Base-by-base conservation (phyloP, 2,888 invertebrate genomes). In the Ischnus inquisitorius region DNA sequence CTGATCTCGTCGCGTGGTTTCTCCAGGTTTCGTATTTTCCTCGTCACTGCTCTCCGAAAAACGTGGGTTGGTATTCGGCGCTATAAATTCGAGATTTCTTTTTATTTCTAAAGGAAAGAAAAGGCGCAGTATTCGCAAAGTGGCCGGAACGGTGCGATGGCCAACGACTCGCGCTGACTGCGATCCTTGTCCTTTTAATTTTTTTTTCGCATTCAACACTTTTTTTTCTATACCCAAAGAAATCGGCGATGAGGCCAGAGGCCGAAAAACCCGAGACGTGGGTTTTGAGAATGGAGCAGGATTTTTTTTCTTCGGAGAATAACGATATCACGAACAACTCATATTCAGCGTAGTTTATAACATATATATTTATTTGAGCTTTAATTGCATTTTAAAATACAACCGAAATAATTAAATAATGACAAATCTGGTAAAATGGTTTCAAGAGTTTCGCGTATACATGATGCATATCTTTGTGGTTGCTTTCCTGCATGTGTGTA, bases 291-390 rank as follows among this genome's bases (percentile, higher is more conserved):
- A 48, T 14, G 46, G 22, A 25, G 41, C 41, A 71, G 72, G 60
- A 75, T 12, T 1, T 12, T 19, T 5, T n/a, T 46, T 54, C 22
- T 71, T 22, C 22, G 28, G 1, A 39, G 19, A 48, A 57, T 6
- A 84, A 80, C 77, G 75, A 81, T 74, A 64, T 65, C 14, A 77
- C 12, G 51, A 82, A 77, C 64, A 14, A 68, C 93, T 89, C 16
- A 76, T 76, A 72, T 83, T 83, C 71, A 60, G 78, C 84, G 67
- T 94, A 95, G 95, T 96, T 96, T 96, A 96, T 96, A 96, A 96
- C 96, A 96, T 96, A 96, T 95, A 96, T 96, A 96, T 96, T 96
- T 96, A 96, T 96, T 96, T 96, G 96, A 96, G 96, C 96, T 96
- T 96, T 96, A 96, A 96, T 96, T 96, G 96, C 96, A 96, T 96